A percentile compares a stretch with the other conserved stretches of the same genome.
Evolutionary conservation across 2,888 invertebrate genomes (phyloP).

Genomic region (Platycheirus rosarum): DNA sequence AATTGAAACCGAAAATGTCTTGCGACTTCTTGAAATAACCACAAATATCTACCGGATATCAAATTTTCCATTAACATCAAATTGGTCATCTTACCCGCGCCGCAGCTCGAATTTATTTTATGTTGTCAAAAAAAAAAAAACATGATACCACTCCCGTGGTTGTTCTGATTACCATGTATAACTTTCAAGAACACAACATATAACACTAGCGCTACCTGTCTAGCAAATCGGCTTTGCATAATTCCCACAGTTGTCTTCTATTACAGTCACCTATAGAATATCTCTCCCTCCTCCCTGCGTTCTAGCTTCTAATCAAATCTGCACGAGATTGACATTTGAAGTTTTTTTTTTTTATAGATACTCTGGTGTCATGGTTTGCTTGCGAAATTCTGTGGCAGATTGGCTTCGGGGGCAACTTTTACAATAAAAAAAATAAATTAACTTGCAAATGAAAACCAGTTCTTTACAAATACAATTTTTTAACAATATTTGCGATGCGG

Average conservation of each 20-base stretch:
- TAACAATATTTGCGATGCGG: background rate
- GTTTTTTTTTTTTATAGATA: slow-evolving; percentile 4
- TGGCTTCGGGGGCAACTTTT: slow-evolving; percentile 64
- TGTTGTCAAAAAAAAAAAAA: slow-evolving; percentile 2
- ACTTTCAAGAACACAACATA: slow-evolving; percentile 57
- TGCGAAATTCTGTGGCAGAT: slow-evolving; percentile 40
- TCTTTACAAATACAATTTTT: slow-evolving; percentile 17
- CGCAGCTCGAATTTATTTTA: background rate
- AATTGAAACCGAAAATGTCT: background rate
- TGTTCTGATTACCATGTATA: slow-evolving; percentile 40
- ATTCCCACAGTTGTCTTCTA: slow-evolving; percentile 53
- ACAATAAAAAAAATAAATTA: slow-evolving; percentile 43
- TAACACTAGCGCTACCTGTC: slow-evolving; percentile 27
- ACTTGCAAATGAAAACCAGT: slow-evolving; percentile 62
- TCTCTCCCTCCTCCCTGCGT: slow-evolving; percentile 1
- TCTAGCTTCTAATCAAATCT: slow-evolving; percentile 17
- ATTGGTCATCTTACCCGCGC: slow-evolving; percentile 24
- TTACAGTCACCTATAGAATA: slow-evolving; percentile 7
- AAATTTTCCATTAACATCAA: slow-evolving; percentile 29
- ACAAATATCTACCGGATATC: slow-evolving; percentile 52
- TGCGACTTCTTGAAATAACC: slow-evolving; percentile 1
- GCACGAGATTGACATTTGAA: slow-evolving; percentile 27
- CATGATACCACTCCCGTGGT: slow-evolving; percentile 42
- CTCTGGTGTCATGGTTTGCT: slow-evolving; percentile 33
- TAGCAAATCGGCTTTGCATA: slow-evolving; percentile 57